These are phyloP conservation scores for Xanthia icteritia DNA, from an alignment of 2,888 invertebrate species.

Conservation along the genomic window DNA sequence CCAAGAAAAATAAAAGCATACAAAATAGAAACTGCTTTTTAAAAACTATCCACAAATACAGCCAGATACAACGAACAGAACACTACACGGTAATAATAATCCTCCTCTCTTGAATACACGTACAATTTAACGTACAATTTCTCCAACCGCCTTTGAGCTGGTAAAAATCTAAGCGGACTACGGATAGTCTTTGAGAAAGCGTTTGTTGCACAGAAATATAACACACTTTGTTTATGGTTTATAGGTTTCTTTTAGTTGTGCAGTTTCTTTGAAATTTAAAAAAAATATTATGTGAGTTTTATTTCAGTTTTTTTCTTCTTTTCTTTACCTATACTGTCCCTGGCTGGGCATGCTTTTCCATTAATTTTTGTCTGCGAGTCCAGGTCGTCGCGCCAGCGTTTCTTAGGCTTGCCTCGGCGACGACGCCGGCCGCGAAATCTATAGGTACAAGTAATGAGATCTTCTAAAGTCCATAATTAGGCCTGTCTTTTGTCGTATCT, in stretches of 20 bases:
- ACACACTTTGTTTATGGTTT: constrained; percentile 16
- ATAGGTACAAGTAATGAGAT: neutral
- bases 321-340: no score
- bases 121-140: constrained; percentile 30
- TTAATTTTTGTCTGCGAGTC: no score
- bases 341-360: no score
- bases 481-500: neutral
- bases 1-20: neutral
- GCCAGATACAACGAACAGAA: constrained; percentile 3
- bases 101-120: constrained; percentile 27
- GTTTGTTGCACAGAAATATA: constrained; percentile 29
- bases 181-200: constrained; percentile 39
- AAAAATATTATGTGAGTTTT: constrained; percentile 2
- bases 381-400: no score
- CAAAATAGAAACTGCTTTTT: neutral
- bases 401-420: no score
- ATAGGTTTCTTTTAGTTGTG: constrained; percentile 15
- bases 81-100: constrained; percentile 31
- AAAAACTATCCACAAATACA: neutral
- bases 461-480: neutral
- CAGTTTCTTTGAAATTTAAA: no score
- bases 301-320: neutral
- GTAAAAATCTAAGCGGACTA: constrained; percentile 37
- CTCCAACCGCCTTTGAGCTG: constrained; percentile 38
- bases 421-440: neutral